Evolutionary conservation across 2,888 invertebrate species (phyloP).

Genomic region (Lepidochitona cinerea): DNA sequence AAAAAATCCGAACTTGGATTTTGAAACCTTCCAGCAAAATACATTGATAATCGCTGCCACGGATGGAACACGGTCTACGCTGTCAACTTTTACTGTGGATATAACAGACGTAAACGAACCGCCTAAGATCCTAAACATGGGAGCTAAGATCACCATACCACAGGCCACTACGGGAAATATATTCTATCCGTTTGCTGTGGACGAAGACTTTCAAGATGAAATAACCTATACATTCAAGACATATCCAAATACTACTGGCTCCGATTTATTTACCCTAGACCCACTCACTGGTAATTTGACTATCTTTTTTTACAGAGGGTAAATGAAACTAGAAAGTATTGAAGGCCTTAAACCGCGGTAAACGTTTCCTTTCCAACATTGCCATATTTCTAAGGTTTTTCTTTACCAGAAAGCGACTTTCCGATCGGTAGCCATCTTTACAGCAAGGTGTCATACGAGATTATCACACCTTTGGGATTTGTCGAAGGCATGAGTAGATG

Average conservation of each 20-base stretch:
- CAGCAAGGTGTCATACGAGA: no score
- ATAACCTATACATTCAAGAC: background rate
- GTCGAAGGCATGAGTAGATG: no score
- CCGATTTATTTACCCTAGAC: background rate
- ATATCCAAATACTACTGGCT: background rate
- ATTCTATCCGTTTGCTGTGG: background rate
- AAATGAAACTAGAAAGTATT: no score
- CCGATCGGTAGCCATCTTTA: no score
- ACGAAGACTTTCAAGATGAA: background rate
- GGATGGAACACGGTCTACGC: conserved; percentile 32
- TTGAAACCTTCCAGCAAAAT: conserved; percentile 24
- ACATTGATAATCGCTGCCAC: conserved; percentile 29
- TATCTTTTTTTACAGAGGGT: no score
- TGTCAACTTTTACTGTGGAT: conserved; percentile 29
- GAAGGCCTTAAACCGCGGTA: no score
- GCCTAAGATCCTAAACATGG: conserved; percentile 21
- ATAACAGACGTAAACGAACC: conserved; percentile 44
- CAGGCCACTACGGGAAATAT: background rate
- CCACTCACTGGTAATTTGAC: background rate
- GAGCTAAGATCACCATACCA: background rate
- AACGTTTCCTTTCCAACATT: no score
- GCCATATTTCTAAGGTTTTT: no score
- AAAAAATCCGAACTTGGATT: conserved; percentile 34
- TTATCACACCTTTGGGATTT: no score
- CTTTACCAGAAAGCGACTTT: no score